Evolutionary conservation across 2,113 vertebrate species (phyloP), one percentile per base, ranked within the genome.

Genomic region (Triplophysa dalaica): DNA sequence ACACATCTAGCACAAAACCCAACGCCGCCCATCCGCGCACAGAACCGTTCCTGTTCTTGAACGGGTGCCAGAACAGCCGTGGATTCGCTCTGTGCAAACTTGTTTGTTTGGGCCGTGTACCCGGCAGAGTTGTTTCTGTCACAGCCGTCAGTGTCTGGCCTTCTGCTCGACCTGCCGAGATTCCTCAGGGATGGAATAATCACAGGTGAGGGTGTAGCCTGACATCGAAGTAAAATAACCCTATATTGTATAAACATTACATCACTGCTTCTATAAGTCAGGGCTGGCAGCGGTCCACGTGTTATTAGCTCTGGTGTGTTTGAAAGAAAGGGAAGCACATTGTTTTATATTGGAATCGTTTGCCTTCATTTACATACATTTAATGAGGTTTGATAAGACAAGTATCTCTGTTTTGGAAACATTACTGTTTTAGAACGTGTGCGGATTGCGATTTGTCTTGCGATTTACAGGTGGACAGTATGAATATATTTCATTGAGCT

Each of bases 211-310:
- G 85, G 88, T 63, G 77, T 82, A 83, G 84, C 87, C 84, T 92
- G 89, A 93, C 90, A 93, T 87, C 78, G 79, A 90, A 84, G 84
- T 87, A 86, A 92, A 91, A 89, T 91, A 89, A 87, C 83, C 87
- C 87, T 88, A 87, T 90, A 86, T 91, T 89, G 89, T 90, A 89
- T 82, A 93, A 92, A 92, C 92, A 92, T 92, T 89, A 90, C 90
- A 88, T 92, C 90, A 92, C 56, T 87, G 81, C 24, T 65, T 67
- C 85, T 82, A 86, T 91, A 90, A 90, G 88, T 85, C 81, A 68
- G 29, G 84, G 85, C 88, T 91, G 89, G 88, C 87, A 90, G 85
- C 85, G 85, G 82, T 91, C 87, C 90, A 91, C 67, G 17, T 85
- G 77, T 85, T 87, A 86, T 87, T 87, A 82, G 75, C 74, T 86